phyloP scores from a whole-genome alignment of 2,797 vertebrate species.

The Danio albolineatus region DNA sequence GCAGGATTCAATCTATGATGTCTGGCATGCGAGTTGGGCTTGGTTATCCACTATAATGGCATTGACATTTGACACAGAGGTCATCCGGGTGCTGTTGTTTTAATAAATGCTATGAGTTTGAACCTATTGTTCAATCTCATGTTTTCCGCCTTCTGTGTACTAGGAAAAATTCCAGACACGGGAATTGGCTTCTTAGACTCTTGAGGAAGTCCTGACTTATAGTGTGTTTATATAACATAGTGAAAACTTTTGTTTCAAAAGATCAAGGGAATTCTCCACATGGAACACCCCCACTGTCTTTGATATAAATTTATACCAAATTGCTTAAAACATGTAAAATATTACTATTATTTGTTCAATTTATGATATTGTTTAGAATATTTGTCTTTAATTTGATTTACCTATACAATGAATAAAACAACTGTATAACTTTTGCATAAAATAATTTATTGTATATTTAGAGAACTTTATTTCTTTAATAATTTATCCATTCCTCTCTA shows the following conservation, averaged over 20 bases:
- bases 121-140: not conserved
- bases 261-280: not conserved
- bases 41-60: no score
- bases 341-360: not conserved
- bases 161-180: not conserved
- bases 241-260: conserved; percentile 11
- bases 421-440: no score
- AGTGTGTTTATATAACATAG: not conserved
- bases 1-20: no score
- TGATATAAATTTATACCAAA: not conserved
- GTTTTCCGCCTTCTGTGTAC: not conserved
- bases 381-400: no score
- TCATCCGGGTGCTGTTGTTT: not conserved
- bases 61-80: no score
- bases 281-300: not conserved
- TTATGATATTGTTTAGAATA: not conserved
- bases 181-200: not conserved
- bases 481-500: conserved; percentile 11
- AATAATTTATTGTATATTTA: not conserved
- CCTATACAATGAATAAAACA: no score
- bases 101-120: not conserved
- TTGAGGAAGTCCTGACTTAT: not conserved
- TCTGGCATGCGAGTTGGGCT: no score
- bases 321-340: not conserved
- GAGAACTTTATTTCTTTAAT: not conserved